Base-by-base conservation (phyloP, 30 jellyfish, hydroid and myxozoan species). In the Hydractinia symbiolongicarpus region DNA sequence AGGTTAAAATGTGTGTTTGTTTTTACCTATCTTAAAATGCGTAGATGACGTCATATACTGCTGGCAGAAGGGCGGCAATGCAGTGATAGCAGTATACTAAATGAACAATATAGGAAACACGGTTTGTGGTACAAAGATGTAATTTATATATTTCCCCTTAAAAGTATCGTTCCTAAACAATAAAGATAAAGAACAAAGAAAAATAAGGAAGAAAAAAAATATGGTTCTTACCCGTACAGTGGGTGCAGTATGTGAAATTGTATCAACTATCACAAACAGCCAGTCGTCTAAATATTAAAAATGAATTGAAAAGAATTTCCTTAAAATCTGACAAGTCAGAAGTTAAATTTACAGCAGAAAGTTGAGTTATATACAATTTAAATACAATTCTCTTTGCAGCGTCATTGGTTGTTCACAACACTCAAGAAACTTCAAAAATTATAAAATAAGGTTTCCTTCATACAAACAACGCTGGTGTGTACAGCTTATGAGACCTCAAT, bases 211-310 rank as follows among this genome's bases (percentile, higher is more conserved):
- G 57, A 50, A 9, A 16, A 50, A 10, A 60, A n/a, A n/a, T n/a
- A 13, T 30, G 1, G 13, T 20, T 7, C 58, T 78, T 78, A 89
- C 97, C 86, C 82, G 97, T 49, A 90, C 84, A 16, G 67, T 30
- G 53, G 84, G 82, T 7, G 40, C 83, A 4, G 97, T 90, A 66
- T 86, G 93, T 7, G 95, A 72, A 51, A 90, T 52, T 11, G 90
- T 75, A 17, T 82, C 94, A 61, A 81, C 95, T 21, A 90, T 76
- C 8, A 90, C 76, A n/a, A 50, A 78, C 21, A 53, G 86, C 95
- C 97, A 90, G 62, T 55, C 90, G 21, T 73, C 97, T 86, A 67
- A 13, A 76, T 67, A 53, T 4, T 21, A 62, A 77, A 9, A 4
- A 68, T 20, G n/a, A 10, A 68, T 10, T 72, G 61, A 21, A 72